Percentiles rank a stretch among this genome's conserved stretches.
phyloP scores from a whole-genome alignment of 2,888 invertebrate genomes.

The Cephonodes hylas region DNA sequence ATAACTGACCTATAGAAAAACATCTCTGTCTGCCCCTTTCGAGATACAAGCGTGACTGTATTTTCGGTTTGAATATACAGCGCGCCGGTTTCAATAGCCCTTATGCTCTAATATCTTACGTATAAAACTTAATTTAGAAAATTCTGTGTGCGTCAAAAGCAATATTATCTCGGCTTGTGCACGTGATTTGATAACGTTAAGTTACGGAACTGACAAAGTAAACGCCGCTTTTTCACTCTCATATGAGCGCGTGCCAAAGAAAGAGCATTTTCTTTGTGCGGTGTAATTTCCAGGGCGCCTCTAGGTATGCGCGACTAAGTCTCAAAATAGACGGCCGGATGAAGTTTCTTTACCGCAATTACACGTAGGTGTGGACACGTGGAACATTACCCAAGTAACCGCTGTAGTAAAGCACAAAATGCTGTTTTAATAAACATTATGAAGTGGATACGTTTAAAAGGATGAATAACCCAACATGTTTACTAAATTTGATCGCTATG shows the following conservation, averaged over 20 bases:
- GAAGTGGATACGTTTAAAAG: too few relatives aligned
- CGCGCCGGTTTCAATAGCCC: too few relatives aligned
- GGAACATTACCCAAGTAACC: neutral
- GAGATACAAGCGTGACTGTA: too few relatives aligned
- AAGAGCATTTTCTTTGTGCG: neutral
- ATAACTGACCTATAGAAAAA: too few relatives aligned
- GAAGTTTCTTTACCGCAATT: neutral
- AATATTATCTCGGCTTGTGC: neutral
- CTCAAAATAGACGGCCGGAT: neutral
- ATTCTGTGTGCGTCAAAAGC: neutral
- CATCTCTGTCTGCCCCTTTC: too few relatives aligned
- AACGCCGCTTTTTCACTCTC: neutral
- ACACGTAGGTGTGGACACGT: neutral
- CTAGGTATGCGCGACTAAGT: neutral
- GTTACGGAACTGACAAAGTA: neutral
- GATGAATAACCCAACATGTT: too few relatives aligned
- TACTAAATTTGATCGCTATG: too few relatives aligned
- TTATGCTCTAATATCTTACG: too few relatives aligned
- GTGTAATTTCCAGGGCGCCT: neutral
- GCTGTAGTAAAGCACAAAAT: too few relatives aligned
- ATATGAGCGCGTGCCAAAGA: neutral
- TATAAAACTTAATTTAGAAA: neutral
- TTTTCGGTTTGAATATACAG: too few relatives aligned
- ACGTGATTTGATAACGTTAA: neutral
- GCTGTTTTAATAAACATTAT: too few relatives aligned